These are phyloP conservation scores for Furcifer pardalis DNA, from an alignment of 2,797 vertebrate genomes.

Conservation along the genomic window DNA sequence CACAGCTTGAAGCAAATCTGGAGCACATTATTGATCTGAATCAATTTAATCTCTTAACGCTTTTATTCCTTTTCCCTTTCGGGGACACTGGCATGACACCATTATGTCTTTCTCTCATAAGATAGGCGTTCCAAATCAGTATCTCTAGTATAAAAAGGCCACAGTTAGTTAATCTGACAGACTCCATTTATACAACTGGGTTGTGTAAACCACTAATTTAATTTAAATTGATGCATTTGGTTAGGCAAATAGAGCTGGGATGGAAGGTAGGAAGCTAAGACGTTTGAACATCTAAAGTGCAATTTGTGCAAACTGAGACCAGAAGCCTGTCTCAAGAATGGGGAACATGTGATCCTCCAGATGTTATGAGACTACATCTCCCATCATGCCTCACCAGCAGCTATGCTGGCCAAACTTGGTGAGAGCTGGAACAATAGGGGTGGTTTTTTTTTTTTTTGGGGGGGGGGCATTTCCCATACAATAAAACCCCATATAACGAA, in stretches of 20 bases:
- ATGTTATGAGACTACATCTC: not conserved
- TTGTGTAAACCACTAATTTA: not conserved
- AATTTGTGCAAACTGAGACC: not conserved
- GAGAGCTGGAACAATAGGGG: not conserved
- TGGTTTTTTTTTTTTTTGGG: too few species aligned
- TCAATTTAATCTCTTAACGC: slow-evolving; percentile 33
- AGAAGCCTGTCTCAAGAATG: not conserved
- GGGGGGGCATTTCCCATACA: too few species aligned
- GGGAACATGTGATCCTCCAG: not conserved
- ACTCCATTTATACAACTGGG: not conserved
- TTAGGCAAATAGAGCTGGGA: accelerated
- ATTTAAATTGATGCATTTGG: not conserved
- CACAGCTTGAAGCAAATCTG: slow-evolving; percentile 63
- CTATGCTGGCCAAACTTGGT: not conserved
- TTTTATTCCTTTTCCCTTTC: slow-evolving; percentile 19
- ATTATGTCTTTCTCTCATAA: not conserved
- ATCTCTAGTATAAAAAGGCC: not conserved
- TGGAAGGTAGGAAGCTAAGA: not conserved
- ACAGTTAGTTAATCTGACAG: accelerated
- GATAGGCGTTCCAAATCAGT: not conserved
- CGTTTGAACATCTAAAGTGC: not conserved
- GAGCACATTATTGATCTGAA: slow-evolving; percentile 49
- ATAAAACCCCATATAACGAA: too few species aligned
- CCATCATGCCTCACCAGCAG: not conserved
- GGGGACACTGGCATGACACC: slow-evolving; percentile 27